Evolutionary conservation across 1,140 invertebrate species (phyloP).

Genomic region (Ctenoplectra terminalis): DNA sequence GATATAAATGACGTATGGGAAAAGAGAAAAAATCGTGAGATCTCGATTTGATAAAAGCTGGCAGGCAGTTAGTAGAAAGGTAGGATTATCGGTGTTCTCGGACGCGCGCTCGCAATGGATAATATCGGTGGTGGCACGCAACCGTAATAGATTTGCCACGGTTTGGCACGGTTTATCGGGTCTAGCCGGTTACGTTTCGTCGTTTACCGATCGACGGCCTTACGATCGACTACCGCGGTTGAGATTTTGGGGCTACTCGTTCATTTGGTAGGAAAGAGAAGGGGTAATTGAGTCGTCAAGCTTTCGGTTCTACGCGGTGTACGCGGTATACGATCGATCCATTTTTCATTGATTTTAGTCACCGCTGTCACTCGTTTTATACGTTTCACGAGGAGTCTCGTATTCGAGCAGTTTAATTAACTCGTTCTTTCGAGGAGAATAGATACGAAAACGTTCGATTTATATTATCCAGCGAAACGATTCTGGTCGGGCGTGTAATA

Average conservation of each 20-base stretch:
- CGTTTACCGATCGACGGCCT: background rate
- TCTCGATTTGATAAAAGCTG: background rate
- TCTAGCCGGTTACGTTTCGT: background rate
- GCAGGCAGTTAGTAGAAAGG: background rate
- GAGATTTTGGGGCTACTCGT: background rate
- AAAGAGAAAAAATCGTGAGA: background rate
- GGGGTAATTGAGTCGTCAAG: conserved; percentile 11
- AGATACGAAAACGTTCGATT: conserved; percentile 7
- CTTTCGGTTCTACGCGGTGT: background rate
- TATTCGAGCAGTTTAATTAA: conserved; percentile 39
- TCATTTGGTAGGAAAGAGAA: background rate
- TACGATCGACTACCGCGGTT: background rate
- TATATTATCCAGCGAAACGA: conserved; percentile 13
- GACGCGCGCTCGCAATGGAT: background rate
- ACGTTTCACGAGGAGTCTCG: background rate
- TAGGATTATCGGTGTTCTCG: conserved; percentile 4
- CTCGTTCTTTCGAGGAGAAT: conserved; percentile 29
- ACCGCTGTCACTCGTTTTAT: conserved; percentile 19
- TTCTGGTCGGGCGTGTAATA: background rate
- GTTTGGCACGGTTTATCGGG: conserved; percentile 17
- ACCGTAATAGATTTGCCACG: conserved; percentile 14
- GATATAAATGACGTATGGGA: background rate
- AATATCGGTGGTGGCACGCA: conserved; percentile 5
- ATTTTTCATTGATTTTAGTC: conserved; percentile 41
- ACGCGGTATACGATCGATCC: conserved; percentile 12